Conservation (phyloP, 2,113 vertebrate genomes). For the Oenanthe oenanthe region DNA sequence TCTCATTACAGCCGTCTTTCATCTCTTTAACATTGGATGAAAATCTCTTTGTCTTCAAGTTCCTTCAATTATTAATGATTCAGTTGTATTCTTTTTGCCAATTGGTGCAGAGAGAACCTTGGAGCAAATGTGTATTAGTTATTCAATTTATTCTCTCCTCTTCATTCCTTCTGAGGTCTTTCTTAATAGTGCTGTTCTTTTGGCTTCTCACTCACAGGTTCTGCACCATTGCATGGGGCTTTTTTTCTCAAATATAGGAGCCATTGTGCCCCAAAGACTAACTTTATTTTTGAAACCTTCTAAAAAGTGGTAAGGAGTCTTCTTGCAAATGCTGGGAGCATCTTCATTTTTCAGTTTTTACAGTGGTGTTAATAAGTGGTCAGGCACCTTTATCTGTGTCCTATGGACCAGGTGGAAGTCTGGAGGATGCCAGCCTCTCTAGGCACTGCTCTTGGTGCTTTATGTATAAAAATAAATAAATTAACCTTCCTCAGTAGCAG, state of each 20-base stretch:
- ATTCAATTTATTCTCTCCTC: slow-evolving; percentile 16
- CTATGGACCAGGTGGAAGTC: not conserved
- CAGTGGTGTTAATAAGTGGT: not conserved
- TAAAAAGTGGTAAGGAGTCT: not conserved
- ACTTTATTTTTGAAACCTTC: not conserved
- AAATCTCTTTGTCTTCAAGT: slow-evolving; percentile 56
- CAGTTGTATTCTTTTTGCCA: slow-evolving; percentile 49
- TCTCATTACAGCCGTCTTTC: slow-evolving; percentile 24
- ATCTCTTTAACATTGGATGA: not conserved
- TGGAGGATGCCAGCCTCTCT: not conserved
- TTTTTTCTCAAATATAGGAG: not conserved
- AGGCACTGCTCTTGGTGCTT: not conserved
- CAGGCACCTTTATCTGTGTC: not conserved
- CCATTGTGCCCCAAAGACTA: not conserved
- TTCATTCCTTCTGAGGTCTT: not conserved
- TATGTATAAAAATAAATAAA: not conserved
- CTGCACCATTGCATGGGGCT: not conserved
- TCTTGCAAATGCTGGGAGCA: not conserved
- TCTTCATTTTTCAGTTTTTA: not conserved
- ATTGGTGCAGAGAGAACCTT: slow-evolving; percentile 34
- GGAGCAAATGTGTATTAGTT: slow-evolving; percentile 21
- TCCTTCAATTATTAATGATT: slow-evolving; percentile 52
- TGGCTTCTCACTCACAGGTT: not conserved
- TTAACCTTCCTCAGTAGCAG: not conserved
- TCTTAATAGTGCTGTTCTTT: not conserved